These are phyloP conservation scores for Fratercula arctica DNA, from an alignment of 2,797 vertebrate species.

Conservation along the genomic window DNA sequence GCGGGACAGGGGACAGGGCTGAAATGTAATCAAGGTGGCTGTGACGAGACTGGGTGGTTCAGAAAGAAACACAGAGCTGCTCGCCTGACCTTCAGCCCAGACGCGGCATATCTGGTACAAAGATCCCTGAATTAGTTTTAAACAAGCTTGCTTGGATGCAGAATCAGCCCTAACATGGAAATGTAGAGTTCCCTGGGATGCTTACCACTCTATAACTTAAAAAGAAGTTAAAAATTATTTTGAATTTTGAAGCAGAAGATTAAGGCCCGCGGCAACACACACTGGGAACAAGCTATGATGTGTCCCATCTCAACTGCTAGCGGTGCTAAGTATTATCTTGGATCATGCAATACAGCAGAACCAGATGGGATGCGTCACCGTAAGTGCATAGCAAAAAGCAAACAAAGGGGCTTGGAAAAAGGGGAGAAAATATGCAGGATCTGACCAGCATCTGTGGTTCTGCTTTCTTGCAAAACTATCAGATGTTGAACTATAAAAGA, in stretches of 20 bases:
- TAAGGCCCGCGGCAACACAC: not conserved
- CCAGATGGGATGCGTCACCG: conserved; percentile 49
- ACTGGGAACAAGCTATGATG: not conserved
- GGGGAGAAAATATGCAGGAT: not conserved
- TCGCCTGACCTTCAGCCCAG: not conserved
- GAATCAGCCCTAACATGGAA: not conserved
- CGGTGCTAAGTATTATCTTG: not conserved
- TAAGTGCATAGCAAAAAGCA: not conserved
- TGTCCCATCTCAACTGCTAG: not conserved
- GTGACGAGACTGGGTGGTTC: not conserved
- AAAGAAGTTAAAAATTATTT: not conserved
- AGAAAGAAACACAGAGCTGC: not conserved
- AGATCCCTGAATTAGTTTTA: not conserved
- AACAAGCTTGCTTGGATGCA: not conserved
- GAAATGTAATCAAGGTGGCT: not conserved
- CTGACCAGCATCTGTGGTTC: not conserved
- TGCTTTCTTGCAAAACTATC: conserved; percentile 19
- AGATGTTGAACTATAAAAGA: not conserved
- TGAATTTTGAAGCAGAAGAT: not conserved
- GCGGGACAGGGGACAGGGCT: not conserved
- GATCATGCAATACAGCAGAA: not conserved
- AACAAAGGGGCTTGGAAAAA: conserved; percentile 8
- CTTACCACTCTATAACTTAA: not conserved
- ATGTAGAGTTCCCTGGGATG: not conserved
- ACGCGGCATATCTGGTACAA: not conserved